Conservation (phyloP, 2,888 invertebrate genomes). For the Melinaea marsaeus region DNA sequence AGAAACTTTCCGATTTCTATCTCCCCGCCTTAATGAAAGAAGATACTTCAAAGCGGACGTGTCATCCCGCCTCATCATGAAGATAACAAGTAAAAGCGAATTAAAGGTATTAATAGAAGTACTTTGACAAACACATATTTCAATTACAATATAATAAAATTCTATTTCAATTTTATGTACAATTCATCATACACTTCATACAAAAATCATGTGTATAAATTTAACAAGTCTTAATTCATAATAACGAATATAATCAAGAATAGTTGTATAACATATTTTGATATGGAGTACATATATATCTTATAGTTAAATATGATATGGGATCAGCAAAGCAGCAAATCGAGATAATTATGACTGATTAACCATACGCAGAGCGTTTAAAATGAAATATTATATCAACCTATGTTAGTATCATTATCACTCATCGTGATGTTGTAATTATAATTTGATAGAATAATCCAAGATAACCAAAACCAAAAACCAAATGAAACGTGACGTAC, state of each 20-base stretch:
- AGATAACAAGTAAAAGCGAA: background rate
- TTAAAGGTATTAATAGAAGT: background rate
- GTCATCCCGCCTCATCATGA: constrained; percentile 13
- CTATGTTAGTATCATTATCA: background rate
- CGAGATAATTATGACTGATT: constrained; percentile 18
- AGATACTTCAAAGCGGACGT: constrained; percentile 30
- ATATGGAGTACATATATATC: too few species aligned
- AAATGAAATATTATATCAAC: constrained; percentile 1
- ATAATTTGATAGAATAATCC: background rate
- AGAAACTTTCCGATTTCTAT: constrained; percentile 26
- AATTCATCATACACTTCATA: too few species aligned
- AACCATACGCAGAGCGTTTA: background rate
- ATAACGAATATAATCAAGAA: too few species aligned
- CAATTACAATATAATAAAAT: background rate
- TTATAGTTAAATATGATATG: background rate
- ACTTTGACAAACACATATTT: background rate
- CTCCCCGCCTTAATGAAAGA: constrained; percentile 31
- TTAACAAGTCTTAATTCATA: too few species aligned
- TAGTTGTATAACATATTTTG: too few species aligned
- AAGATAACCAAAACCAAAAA: background rate
- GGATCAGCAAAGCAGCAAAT: constrained; percentile 18
- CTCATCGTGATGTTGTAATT: background rate
- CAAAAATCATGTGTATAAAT: too few species aligned
- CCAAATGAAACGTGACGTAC: too few species aligned
- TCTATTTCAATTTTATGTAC: background rate